Conservation (phyloP, 2,113 vertebrate genomes). For the Hydrochoerus hydrochaeris region DNA sequence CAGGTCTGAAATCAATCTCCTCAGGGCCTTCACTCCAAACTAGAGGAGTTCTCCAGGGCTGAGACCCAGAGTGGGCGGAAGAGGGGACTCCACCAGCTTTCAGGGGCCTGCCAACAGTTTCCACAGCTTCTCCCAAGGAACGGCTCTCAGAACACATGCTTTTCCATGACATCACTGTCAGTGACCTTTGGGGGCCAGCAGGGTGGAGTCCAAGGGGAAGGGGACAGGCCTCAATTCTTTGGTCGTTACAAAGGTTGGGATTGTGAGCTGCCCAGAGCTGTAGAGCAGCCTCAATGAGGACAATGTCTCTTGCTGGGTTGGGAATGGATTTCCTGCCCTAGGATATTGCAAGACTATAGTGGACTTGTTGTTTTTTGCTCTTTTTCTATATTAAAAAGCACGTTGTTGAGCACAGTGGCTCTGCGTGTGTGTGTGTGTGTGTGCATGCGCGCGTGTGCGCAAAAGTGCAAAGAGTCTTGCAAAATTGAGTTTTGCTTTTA, state of each 20-base stretch:
- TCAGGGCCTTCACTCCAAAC: neutral
- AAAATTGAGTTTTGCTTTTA: constrained; percentile 62
- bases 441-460: neutral
- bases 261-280: constrained; percentile 84
- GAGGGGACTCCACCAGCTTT: neutral
- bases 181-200: constrained; percentile 86
- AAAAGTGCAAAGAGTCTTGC: constrained; percentile 51
- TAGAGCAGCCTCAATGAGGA: constrained; percentile 84
- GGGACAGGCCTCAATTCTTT: constrained; percentile 86
- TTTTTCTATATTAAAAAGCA: constrained; percentile 76
- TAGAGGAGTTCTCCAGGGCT: neutral
- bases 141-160: constrained; percentile 70
- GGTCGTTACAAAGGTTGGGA: constrained; percentile 85
- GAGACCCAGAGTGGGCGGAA: accelerated
- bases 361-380: constrained; percentile 83
- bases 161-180: constrained; percentile 83
- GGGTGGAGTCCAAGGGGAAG: constrained; percentile 72
- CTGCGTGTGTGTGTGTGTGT: constrained; percentile 27
- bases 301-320: constrained; percentile 81
- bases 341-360: constrained; percentile 82
- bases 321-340: constrained; percentile 80
- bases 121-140: constrained; percentile 64
- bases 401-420: constrained; percentile 79
- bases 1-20: neutral
- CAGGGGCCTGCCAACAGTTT: neutral